Evolutionary conservation across 2,797 vertebrate species (phyloP), one percentile per base, ranked within the genome.

Genomic region (Scomberomorus guttatus): DNA sequence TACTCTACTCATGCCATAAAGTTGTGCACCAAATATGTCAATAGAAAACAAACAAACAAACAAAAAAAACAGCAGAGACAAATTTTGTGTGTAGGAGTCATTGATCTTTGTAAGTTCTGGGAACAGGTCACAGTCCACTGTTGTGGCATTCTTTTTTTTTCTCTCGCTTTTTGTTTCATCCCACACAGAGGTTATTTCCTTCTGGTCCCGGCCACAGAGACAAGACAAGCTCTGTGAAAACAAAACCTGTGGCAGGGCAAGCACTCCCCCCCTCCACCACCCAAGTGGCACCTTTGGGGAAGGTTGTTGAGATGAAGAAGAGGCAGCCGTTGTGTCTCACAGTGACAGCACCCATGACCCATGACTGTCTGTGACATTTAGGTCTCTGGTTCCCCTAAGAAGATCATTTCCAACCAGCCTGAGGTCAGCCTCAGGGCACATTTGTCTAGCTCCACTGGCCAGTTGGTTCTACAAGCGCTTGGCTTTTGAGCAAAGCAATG

Each of bases 301-400:
- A 87, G 72, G 70, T 83, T 85, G 74, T 56, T 80, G 48, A 85
- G 82, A 83, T 83, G 63, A 89, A 75, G 65, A 86, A 59, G 76
- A 79, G 42, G n/a, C 42, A 66, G 20, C 39, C 58, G 75, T 75
- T 68, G 58, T 69, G 89, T 83, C 76, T 74, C 67, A 61, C 54
- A 34, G 57, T 82, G 82, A 90, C 90, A 89, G 81, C 77, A 67
- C 54, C 82, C 65, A 70, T 90, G 86, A 87, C 88, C 86, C 83
- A 77, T 87, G 89, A 93, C 82, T 85, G 89, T 87, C 82, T 81
- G 73, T 93, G 91, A 94, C 94, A 95, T 95, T 94, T 93, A 80
- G 80, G 80, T 86, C 85, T 74, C 65, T 75, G 81, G 81, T 69
- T 86, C 70, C 89, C 83, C 70, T 62, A 59, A 80, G 84, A 81